Base-by-base conservation (phyloP, 2,797 vertebrate genomes). In the Taeniopygia guttata region DNA sequence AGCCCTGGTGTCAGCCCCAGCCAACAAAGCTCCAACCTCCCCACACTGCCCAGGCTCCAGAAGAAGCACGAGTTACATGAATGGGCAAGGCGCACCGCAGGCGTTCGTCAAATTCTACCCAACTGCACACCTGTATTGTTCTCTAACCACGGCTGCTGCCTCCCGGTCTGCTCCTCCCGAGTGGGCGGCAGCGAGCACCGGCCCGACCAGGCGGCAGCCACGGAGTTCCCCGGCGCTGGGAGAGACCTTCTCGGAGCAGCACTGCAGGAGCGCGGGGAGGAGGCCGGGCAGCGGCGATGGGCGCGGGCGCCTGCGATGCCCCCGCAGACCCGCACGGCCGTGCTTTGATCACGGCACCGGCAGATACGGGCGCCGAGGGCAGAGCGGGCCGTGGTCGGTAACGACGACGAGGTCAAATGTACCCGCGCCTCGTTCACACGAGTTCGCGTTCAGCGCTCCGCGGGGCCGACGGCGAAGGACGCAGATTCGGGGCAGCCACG, bases 161-260 rank as follows among this genome's bases (percentile, higher is more conserved):
- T 21, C 58, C 36, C 51, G 1, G 13, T 2, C 49, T 2, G 4
- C 1, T 13, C 4, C 40, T 40, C 13, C 54, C 15, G 21, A 36
- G 27, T 5, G 6, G 60, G 48, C 15, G 27, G 56, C 68, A 26
- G 54, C 26, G 23, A 69, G 23, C 68, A 38, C 2, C 22, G 32
- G n/a, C 56, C 58, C 26, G 64, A 2, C 16, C 30, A 25, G 34
- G 69, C 56, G 49, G 73, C 82, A 63, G 78, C 52, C 55, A 4
- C 30, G 7, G 42, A 27, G 55, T 15, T 59, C 13, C 42, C 4
- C 13, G 7, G 2, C 46, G 13, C 62, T 0, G 40, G 17, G 15
- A 14, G n/a, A 72, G 21, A 38, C 55, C 25, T 46, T 26, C 46
- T 51, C 25, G 5, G 51, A 46, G 9, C 49, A 1, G 54, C 45